A percentile compares a stretch with the other conserved stretches of the same genome.
phyloP scores from a whole-genome alignment of 2,797 vertebrate genomes.

The Cyclura pinguis region DNA sequence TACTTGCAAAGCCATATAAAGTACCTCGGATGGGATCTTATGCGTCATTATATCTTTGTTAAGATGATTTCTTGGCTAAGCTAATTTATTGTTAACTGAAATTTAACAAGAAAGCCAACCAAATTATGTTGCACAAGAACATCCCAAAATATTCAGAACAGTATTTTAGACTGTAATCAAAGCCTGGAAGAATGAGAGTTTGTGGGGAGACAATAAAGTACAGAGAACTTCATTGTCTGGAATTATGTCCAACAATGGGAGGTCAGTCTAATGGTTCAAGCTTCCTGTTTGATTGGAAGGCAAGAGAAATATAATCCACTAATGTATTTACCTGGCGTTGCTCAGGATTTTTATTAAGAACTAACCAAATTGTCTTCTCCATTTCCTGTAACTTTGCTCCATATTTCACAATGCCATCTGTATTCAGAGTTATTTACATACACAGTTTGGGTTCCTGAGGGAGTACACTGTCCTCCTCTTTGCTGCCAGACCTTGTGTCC shows the following conservation, averaged over 20 bases:
- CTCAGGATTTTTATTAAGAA: no score
- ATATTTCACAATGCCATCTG: no score
- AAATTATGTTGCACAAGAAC: slow-evolving; percentile 13
- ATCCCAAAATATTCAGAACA: slow-evolving; percentile 38
- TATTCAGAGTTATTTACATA: no score
- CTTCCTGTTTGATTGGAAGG: no score
- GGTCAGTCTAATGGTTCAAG: background rate
- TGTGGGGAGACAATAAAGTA: background rate
- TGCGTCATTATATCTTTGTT: slow-evolving; percentile 17
- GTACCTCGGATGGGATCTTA: slow-evolving; percentile 30
- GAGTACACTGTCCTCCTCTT: no score
- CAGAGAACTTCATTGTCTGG: background rate
- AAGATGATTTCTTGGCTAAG: slow-evolving; percentile 22
- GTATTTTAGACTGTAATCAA: background rate
- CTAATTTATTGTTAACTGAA: slow-evolving; percentile 41
- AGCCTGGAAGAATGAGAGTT: slow-evolving; percentile 15
- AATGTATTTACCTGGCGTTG: no score
- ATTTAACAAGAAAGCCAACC: slow-evolving; percentile 51
- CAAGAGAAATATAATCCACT: no score
- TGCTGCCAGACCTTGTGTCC: no score
- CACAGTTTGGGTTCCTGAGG: no score
- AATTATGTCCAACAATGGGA: background rate
- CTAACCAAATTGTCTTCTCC: no score
- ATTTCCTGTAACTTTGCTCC: no score
- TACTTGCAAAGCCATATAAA: slow-evolving; percentile 16